A percentile compares a stretch with the other conserved stretches of the same genome.
Evolutionary conservation across 1,140 invertebrate species (phyloP).

Genomic region (Bactericera cockerelli): DNA sequence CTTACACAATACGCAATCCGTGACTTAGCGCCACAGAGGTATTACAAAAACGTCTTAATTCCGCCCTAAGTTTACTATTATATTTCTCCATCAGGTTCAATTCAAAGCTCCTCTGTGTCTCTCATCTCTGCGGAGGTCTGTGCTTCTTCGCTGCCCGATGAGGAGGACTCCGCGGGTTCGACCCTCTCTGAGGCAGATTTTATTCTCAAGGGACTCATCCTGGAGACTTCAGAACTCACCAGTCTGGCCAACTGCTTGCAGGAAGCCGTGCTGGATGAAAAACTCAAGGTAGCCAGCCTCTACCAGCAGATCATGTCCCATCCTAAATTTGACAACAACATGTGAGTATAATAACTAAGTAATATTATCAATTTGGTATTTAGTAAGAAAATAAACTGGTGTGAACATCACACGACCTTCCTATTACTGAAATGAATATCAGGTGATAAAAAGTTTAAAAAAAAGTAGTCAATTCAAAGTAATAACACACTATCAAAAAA

Average conservation of each 20-base stretch:
- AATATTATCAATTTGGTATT: too few species aligned
- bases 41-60: too few species aligned
- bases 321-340: background rate
- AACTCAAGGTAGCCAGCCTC: background rate
- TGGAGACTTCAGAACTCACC: background rate
- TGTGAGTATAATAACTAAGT: constrained; percentile 8
- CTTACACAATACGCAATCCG: too few species aligned
- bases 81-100: background rate
- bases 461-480: too few species aligned
- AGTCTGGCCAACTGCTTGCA: background rate
- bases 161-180: background rate
- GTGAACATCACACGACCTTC: too few species aligned
- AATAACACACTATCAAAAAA: too few species aligned
- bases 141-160: background rate
- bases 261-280: background rate
- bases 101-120: background rate
- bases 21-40: too few species aligned
- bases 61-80: too few species aligned
- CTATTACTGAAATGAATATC: too few species aligned
- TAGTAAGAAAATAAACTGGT: too few species aligned
- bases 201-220: background rate
- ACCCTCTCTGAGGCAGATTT: background rate
- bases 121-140: too few species aligned
- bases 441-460: too few species aligned
- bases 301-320: background rate